Evolutionary conservation across 2,888 invertebrate species (phyloP).

Genomic region (Labia minor): DNA sequence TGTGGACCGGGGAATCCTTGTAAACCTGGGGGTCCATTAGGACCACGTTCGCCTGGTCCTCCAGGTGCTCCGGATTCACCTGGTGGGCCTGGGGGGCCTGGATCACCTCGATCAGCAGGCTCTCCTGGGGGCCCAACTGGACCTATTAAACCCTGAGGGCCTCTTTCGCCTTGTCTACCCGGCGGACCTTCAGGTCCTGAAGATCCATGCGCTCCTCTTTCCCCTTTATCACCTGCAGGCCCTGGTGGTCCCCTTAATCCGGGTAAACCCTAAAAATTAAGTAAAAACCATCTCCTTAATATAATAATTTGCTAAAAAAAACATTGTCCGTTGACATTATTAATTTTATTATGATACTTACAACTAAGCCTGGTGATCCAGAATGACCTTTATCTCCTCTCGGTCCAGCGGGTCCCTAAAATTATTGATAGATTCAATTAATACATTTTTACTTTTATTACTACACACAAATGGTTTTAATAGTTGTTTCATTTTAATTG

Average conservation of each 20-base stretch:
- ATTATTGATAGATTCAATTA: constrained; percentile 24
- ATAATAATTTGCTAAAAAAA: neutral
- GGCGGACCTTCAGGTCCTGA: constrained; percentile 65
- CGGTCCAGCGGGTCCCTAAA: constrained; percentile 52
- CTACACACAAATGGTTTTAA: no score
- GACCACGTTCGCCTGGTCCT: constrained; percentile 61
- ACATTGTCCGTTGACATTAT: neutral
- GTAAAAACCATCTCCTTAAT: neutral
- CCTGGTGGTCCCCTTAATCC: constrained; percentile 58
- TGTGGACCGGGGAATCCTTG: constrained; percentile 58
- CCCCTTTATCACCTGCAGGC: constrained; percentile 60
- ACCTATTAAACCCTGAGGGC: constrained; percentile 63
- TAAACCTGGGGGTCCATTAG: constrained; percentile 56
- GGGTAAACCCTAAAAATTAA: constrained; percentile 46
- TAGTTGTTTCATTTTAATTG: no score
- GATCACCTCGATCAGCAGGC: constrained; percentile 67
- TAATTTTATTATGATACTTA: constrained; percentile 28
- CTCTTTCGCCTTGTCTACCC: constrained; percentile 66
- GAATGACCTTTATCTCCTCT: constrained; percentile 61
- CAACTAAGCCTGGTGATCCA: constrained; percentile 56
- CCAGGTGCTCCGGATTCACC: constrained; percentile 66
- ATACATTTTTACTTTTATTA: neutral
- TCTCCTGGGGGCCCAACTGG: constrained; percentile 69
- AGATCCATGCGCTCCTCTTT: constrained; percentile 56
- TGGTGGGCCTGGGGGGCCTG: constrained; percentile 57